phyloP scores from a whole-genome alignment of 2,888 invertebrate genomes.

The Lasioglossum figueresi region DNA sequence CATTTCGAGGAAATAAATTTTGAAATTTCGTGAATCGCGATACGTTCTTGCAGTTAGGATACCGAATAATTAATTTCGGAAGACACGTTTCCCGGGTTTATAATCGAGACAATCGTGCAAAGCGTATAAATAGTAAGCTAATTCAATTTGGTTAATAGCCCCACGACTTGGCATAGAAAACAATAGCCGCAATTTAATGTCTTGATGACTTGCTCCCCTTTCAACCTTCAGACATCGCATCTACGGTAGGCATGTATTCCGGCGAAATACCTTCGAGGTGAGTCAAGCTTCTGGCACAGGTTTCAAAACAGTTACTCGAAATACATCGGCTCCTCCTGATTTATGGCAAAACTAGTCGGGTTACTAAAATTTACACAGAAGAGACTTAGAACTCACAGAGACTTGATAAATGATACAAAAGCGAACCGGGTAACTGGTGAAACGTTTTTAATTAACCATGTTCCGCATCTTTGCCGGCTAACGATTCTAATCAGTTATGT shows the following conservation, averaged over 20 bases:
- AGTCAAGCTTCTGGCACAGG: slow-evolving; percentile 49
- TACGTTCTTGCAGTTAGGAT: neutral
- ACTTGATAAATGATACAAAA: slow-evolving; percentile 41
- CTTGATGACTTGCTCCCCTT: neutral
- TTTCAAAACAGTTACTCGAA: slow-evolving; percentile 35
- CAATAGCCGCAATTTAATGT: slow-evolving; percentile 27
- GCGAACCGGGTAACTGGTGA: neutral
- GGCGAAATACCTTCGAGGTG: slow-evolving; percentile 36
- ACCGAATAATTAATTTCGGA: neutral
- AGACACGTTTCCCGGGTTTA: neutral
- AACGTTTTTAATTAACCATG: slow-evolving; percentile 32
- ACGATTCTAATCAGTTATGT: neutral
- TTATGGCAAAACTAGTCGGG: slow-evolving; percentile 47
- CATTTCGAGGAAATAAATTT: neutral
- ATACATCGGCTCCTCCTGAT: slow-evolving; percentile 53
- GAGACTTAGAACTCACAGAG: slow-evolving; percentile 16
- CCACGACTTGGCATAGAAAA: slow-evolving; percentile 18
- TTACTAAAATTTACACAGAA: slow-evolving; percentile 42
- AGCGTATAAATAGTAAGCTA: neutral
- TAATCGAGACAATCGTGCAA: neutral
- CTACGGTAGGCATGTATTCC: slow-evolving; percentile 22
- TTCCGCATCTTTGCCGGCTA: neutral
- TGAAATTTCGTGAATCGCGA: neutral
- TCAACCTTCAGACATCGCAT: slow-evolving; percentile 30
- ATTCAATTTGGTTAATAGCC: slow-evolving; percentile 12